These are phyloP conservation scores for Benthosema pterotum DNA, from an alignment of 2,797 vertebrate genomes.

Conservation along the genomic window DNA sequence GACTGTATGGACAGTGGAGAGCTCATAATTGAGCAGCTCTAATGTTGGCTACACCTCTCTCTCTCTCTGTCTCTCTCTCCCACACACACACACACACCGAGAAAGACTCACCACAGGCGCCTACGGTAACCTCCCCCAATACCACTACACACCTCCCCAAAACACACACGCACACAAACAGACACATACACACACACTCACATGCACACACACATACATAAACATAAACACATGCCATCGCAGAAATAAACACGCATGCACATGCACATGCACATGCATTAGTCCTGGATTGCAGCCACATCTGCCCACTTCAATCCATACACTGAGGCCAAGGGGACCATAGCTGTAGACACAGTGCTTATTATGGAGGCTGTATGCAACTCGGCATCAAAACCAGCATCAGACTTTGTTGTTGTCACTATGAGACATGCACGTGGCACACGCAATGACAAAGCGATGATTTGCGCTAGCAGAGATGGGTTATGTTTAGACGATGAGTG, in stretches of 20 bases:
- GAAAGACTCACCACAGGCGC: constrained; percentile 64
- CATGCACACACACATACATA: constrained; percentile 9
- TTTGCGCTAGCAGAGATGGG: constrained; percentile 56
- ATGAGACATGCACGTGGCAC: constrained; percentile 27
- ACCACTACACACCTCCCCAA: constrained; percentile 53
- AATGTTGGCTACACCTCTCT: constrained; percentile 3
- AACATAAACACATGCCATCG: constrained; percentile 18
- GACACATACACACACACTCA: constrained; percentile 21
- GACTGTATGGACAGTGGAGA: constrained; percentile 12
- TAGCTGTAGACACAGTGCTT: constrained; percentile 53
- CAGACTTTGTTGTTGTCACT: neutral
- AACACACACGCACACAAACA: constrained; percentile 29
- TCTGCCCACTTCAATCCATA: constrained; percentile 69
- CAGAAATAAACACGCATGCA: constrained; percentile 2
- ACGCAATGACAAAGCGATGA: constrained; percentile 50
- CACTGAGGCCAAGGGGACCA: constrained; percentile 32
- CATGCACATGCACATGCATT: constrained; percentile 41
- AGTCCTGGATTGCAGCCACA: constrained; percentile 60
- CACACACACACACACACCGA: constrained; percentile 23
- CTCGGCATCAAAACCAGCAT: constrained; percentile 33
- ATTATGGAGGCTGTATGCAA: constrained; percentile 55
- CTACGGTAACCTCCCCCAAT: constrained; percentile 56
- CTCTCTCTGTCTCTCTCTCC: constrained; percentile 6
- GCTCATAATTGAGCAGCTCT: constrained; percentile 23
- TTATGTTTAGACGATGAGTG: constrained; percentile 67